Evolutionary conservation across 1,140 invertebrate genomes (phyloP).

Genomic region (Anastatus disparis): DNA sequence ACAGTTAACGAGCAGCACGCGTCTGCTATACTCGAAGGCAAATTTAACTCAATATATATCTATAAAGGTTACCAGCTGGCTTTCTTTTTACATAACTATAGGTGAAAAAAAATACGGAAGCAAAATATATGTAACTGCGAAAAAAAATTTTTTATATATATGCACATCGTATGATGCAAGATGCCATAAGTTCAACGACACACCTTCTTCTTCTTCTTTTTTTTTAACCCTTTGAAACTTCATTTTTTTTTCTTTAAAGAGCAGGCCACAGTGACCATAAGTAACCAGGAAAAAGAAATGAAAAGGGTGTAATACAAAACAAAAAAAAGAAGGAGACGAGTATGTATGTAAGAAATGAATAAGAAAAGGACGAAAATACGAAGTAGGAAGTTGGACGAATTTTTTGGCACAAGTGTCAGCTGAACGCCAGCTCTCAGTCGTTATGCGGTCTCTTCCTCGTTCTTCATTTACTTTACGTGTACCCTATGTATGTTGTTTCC

Average conservation of each 20-base stretch:
- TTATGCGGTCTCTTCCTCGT: neutral
- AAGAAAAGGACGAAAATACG: neutral
- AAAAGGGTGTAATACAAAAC: too few relatives aligned
- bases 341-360: neutral
- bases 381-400: neutral
- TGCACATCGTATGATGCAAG: slow-evolving; percentile 16
- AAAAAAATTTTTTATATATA: too few relatives aligned
- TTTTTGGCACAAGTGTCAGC: neutral
- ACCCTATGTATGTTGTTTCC: too few relatives aligned
- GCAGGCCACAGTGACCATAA: neutral
- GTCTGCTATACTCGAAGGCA: too few relatives aligned
- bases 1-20: too few relatives aligned
- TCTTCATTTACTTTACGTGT: neutral
- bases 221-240: too few relatives aligned
- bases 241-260: slow-evolving; percentile 13
- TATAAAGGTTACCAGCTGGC: too few relatives aligned
- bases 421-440: neutral
- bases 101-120: too few relatives aligned
- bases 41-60: too few relatives aligned
- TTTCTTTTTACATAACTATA: too few relatives aligned
- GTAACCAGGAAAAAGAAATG: neutral
- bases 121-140: too few relatives aligned
- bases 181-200: slow-evolving; percentile 11
- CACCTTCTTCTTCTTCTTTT: neutral
- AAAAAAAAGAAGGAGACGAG: neutral